phyloP scores from a whole-genome alignment of 2,888 invertebrate species.

The Archaeoteleia sp. region DNA sequence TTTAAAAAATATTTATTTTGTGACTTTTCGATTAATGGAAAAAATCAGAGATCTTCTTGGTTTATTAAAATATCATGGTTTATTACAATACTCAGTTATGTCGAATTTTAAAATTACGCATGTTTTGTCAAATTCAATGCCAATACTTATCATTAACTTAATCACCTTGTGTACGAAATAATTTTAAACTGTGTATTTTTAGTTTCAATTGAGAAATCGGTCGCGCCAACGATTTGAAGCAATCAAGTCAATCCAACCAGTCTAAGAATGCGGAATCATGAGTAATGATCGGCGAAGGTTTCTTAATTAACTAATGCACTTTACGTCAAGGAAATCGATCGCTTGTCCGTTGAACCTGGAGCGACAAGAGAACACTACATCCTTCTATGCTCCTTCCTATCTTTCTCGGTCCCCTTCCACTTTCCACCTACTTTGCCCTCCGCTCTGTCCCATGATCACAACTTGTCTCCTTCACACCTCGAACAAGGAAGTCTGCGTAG shows the following conservation, averaged over 20 bases:
- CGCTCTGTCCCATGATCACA: constrained; percentile 50
- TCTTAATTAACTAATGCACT: constrained; percentile 68
- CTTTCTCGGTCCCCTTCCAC: constrained; percentile 32
- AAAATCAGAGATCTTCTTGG: too few relatives aligned
- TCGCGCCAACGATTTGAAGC: constrained; percentile 26
- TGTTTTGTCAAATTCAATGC: too few relatives aligned
- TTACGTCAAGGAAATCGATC: constrained; percentile 53
- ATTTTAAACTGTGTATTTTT: too few relatives aligned
- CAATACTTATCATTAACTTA: too few relatives aligned
- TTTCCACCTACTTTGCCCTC: constrained; percentile 25
- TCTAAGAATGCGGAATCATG: constrained; percentile 22
- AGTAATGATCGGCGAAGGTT: constrained; percentile 47
- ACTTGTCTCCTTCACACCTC: constrained; percentile 53
- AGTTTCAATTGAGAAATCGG: constrained; percentile 2
- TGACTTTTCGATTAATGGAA: too few relatives aligned
- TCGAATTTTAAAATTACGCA: too few relatives aligned
- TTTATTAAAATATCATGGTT: too few relatives aligned
- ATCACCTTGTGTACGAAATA: too few relatives aligned
- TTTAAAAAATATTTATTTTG: too few relatives aligned
- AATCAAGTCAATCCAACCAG: constrained; percentile 22
- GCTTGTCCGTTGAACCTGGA: constrained; percentile 39
- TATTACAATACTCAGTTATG: too few relatives aligned
- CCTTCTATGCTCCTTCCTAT: constrained; percentile 30
- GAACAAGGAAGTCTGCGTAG: constrained; percentile 52
- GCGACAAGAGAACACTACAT: constrained; percentile 39